These are phyloP conservation scores for Characodon lateralis DNA, from an alignment of 2,797 vertebrate genomes.

Conservation along the genomic window DNA sequence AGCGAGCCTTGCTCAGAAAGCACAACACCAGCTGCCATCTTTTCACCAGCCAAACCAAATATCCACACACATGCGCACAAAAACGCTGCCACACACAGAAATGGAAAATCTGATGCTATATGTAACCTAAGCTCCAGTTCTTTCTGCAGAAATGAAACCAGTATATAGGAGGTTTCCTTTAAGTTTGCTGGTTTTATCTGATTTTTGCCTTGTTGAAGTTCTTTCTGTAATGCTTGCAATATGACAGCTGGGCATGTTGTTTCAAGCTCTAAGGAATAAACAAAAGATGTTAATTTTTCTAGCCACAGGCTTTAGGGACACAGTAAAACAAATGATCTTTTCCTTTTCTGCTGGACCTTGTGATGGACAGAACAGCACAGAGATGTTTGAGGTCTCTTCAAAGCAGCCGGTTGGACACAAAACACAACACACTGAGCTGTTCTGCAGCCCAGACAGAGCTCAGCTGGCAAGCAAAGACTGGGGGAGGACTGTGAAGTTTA, in stretches of 20 bases:
- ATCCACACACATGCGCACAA: slow-evolving; percentile 62
- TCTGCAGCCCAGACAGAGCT: slow-evolving; percentile 24
- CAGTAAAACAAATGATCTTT: neutral
- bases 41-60: slow-evolving; percentile 71
- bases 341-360: slow-evolving; percentile 7
- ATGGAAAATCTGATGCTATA: slow-evolving; percentile 69
- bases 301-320: slow-evolving; percentile 12
- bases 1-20: slow-evolving; percentile 45
- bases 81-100: slow-evolving; percentile 63
- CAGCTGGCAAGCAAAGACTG: slow-evolving; percentile 14
- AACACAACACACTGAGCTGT: slow-evolving; percentile 26
- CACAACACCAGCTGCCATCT: slow-evolving; percentile 57
- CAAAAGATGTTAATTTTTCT: slow-evolving; percentile 30
- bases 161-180: slow-evolving; percentile 22
- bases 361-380: neutral
- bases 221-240: neutral
- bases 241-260: slow-evolving; percentile 6
- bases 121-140: slow-evolving; percentile 55
- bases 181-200: neutral
- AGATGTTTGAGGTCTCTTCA: slow-evolving; percentile 21
- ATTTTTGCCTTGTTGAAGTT: neutral
- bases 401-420: slow-evolving; percentile 35
- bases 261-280: neutral
- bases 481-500: slow-evolving; percentile 28
- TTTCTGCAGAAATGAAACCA: slow-evolving; percentile 41